Conservation (phyloP, 2,113 vertebrate genomes). For the Corythornis cristatus region DNA sequence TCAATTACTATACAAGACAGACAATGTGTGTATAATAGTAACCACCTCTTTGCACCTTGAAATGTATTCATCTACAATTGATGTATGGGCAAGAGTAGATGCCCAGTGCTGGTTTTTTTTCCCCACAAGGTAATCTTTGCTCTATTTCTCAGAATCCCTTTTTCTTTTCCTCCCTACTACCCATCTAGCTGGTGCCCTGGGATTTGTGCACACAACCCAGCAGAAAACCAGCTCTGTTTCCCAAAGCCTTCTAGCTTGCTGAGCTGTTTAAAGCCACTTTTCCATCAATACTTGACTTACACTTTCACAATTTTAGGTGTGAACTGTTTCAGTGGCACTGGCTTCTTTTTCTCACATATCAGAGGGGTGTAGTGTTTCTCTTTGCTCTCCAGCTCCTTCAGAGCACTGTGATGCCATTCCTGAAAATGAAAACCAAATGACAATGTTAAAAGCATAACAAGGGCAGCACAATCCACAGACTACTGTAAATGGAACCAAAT, state of each 20-base stretch:
- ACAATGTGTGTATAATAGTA: not conserved
- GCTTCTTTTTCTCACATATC: conserved; percentile 90
- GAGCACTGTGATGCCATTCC: conserved; percentile 76
- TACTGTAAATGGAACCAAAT: not conserved
- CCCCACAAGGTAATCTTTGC: not conserved
- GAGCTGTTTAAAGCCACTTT: not conserved
- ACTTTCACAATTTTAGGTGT: conserved; percentile 93
- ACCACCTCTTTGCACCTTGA: not conserved
- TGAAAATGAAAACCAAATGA: conserved; percentile 55
- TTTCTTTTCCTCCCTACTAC: not conserved
- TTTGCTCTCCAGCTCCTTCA: conserved; percentile 73
- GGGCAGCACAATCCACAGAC: not conserved
- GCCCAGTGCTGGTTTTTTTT: not conserved
- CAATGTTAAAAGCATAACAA: not conserved
- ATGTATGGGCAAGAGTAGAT: not conserved
- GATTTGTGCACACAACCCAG: not conserved
- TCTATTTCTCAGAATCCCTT: not conserved
- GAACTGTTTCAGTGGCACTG: conserved; percentile 88
- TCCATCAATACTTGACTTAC: conserved; percentile 78
- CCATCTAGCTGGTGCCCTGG: not conserved
- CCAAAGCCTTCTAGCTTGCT: not conserved
- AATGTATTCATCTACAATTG: not conserved
- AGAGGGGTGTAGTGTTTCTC: conserved; percentile 64
- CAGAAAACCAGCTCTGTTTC: not conserved
- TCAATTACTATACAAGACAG: not conserved